Conservation (phyloP, 92 coral and sea anemone species). For the Actinostola sp. region DNA sequence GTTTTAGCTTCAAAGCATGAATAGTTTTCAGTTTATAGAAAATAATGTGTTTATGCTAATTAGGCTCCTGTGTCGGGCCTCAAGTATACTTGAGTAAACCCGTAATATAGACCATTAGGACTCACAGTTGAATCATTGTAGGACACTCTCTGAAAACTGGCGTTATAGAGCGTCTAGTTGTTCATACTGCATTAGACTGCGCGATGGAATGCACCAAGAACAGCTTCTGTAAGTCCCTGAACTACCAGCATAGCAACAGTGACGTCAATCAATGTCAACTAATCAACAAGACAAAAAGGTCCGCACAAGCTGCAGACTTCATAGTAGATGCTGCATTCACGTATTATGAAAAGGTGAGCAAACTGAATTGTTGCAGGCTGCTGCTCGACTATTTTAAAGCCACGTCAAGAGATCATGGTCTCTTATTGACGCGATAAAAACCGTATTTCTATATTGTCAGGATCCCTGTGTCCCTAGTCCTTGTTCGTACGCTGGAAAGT, state of each 20-base stretch:
- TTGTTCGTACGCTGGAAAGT: slow-evolving; percentile 9
- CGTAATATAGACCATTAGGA: too few relatives aligned
- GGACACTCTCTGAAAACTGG: too few relatives aligned
- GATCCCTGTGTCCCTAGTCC: slow-evolving; percentile 19
- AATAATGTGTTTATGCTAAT: too few relatives aligned
- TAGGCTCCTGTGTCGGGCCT: too few relatives aligned
- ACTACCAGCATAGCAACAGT: neutral
- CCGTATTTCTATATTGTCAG: neutral
- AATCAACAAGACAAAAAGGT: neutral
- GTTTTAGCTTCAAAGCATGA: too few relatives aligned
- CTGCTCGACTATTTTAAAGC: too few relatives aligned
- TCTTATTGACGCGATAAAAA: neutral
- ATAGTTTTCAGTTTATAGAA: too few relatives aligned
- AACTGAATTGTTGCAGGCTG: neutral
- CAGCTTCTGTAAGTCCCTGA: neutral
- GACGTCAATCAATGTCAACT: slow-evolving; percentile 8
- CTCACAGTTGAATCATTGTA: too few relatives aligned
- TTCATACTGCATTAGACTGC: too few relatives aligned
- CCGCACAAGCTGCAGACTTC: slow-evolving; percentile 1
- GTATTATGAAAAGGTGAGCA: slow-evolving; percentile 8
- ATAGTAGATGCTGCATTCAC: neutral
- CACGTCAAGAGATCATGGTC: neutral
- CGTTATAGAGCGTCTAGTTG: too few relatives aligned
- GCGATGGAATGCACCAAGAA: too few relatives aligned
- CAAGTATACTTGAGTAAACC: too few relatives aligned